Percentiles rank a stretch among this genome's conserved stretches.
Conservation (phyloP, 1,140 invertebrate species). For the Hycleus cichorii region DNA sequence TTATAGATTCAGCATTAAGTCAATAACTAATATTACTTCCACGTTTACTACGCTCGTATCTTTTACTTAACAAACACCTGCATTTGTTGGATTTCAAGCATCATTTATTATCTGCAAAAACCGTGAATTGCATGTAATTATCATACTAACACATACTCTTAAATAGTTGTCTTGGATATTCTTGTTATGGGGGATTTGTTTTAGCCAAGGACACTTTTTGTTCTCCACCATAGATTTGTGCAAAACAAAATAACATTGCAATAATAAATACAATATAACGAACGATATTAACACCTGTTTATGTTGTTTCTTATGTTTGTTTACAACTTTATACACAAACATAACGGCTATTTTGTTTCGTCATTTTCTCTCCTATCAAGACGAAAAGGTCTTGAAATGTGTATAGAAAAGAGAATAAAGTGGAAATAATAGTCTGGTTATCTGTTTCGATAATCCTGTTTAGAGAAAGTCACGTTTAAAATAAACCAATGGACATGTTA, state of each 20-base stretch:
- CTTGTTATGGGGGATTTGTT: not conserved
- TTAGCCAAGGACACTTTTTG: slow-evolving; percentile 7
- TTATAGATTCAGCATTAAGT: too few relatives aligned
- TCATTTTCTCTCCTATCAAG: slow-evolving; percentile 2
- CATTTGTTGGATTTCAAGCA: slow-evolving; percentile 1
- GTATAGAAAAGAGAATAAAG: not conserved
- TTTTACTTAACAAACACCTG: slow-evolving; percentile 2
- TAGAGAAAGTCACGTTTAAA: slow-evolving; percentile 5
- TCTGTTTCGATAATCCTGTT: slow-evolving; percentile 8
- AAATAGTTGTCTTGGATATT: slow-evolving; percentile 1
- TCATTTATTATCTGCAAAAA: slow-evolving; percentile 6
- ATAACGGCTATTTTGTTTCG: too few relatives aligned
- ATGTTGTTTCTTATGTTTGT: too few relatives aligned
- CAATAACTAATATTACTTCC: too few relatives aligned
- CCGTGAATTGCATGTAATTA: slow-evolving; percentile 5
- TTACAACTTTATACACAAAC: too few relatives aligned
- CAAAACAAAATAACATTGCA: slow-evolving; percentile 10
- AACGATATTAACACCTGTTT: slow-evolving; percentile 5
- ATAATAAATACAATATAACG: slow-evolving; percentile 4
- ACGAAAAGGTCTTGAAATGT: slow-evolving; percentile 1
- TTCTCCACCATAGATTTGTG: not conserved
- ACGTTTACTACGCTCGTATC: too few relatives aligned
- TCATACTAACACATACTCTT: slow-evolving; percentile 1
- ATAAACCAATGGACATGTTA: slow-evolving; percentile 9
- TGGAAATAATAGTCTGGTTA: slow-evolving; percentile 4